phyloP scores from a whole-genome alignment of 2,797 vertebrate genomes.

The Todus mexicanus region DNA sequence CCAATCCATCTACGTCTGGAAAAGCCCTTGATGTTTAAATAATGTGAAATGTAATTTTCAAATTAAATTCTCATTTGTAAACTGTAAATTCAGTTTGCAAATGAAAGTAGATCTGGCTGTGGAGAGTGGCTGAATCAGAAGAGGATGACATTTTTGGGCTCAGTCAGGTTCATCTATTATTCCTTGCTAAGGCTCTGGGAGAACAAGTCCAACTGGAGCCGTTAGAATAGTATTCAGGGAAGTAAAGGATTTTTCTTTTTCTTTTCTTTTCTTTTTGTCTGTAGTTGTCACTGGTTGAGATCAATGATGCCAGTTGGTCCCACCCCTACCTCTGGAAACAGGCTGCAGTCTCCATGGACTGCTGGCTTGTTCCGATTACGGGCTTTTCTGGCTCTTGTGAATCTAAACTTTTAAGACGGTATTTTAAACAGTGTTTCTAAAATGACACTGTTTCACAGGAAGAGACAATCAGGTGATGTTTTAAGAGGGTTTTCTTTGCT shows the following conservation, averaged over 20 bases:
- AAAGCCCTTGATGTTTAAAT: not conserved
- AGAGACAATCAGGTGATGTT: not conserved
- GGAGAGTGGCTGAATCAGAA: not conserved
- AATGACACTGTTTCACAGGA: not conserved
- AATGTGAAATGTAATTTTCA: not conserved
- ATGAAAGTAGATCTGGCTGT: not conserved
- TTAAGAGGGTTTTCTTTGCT: not conserved
- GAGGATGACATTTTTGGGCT: not conserved
- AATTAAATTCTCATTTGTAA: slow-evolving; percentile 1
- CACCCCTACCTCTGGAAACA: not conserved
- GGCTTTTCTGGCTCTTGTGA: not conserved
- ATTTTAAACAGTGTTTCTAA: not conserved
- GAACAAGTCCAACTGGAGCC: not conserved
- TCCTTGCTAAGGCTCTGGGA: not conserved
- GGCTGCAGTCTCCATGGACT: not conserved
- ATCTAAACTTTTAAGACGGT: not conserved
- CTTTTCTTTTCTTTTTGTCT: not conserved
- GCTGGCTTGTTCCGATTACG: not conserved
- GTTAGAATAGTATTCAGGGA: not conserved
- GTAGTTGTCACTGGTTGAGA: not conserved
- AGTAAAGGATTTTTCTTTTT: not conserved
- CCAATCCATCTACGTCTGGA: not conserved
- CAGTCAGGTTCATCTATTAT: not conserved
- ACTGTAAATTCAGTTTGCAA: not conserved
- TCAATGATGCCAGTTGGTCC: not conserved